Percentiles rank a stretch among this genome's conserved stretches.
phyloP scores from a whole-genome alignment of 2,888 invertebrate species.

The Entomobrya proxima region DNA sequence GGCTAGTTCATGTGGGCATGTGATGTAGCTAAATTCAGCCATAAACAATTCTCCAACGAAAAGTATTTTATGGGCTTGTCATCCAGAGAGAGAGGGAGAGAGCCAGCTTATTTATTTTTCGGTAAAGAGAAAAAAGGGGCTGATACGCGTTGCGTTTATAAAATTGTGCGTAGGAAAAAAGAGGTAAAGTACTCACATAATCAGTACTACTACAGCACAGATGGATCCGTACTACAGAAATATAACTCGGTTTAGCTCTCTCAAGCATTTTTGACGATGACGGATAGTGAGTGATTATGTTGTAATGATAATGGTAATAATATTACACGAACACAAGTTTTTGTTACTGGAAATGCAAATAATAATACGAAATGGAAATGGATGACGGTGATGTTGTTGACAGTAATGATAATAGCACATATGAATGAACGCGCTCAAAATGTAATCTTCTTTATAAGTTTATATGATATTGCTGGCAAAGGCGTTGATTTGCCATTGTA shows the following conservation, averaged over 20 bases:
- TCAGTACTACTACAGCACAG: too few species aligned
- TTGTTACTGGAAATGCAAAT: slow-evolving; percentile 40
- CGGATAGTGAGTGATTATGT: slow-evolving; percentile 55
- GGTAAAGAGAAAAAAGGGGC: too few species aligned
- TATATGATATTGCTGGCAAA: not conserved
- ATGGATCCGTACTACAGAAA: too few species aligned
- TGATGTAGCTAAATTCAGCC: not conserved
- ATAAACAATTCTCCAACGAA: not conserved
- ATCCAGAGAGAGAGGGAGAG: too few species aligned
- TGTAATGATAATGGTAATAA: slow-evolving; percentile 37
- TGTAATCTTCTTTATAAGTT: not conserved
- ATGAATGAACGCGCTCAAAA: not conserved
- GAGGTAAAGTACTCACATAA: too few species aligned
- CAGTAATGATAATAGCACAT: slow-evolving; percentile 40
- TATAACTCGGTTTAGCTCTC: too few species aligned
- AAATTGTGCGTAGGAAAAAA: not conserved
- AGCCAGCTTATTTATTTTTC: not conserved
- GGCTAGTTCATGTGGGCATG: not conserved
- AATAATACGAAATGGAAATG: slow-evolving; percentile 14
- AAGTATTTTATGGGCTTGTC: slow-evolving; percentile 46
- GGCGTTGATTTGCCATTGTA: not conserved
- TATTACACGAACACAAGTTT: not conserved
- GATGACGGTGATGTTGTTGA: slow-evolving; percentile 46
- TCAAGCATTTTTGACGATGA: slow-evolving; percentile 33
- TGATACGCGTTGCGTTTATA: not conserved